Conservation (phyloP, 1,140 invertebrate species). For the Trypoxylus dichotomus region DNA sequence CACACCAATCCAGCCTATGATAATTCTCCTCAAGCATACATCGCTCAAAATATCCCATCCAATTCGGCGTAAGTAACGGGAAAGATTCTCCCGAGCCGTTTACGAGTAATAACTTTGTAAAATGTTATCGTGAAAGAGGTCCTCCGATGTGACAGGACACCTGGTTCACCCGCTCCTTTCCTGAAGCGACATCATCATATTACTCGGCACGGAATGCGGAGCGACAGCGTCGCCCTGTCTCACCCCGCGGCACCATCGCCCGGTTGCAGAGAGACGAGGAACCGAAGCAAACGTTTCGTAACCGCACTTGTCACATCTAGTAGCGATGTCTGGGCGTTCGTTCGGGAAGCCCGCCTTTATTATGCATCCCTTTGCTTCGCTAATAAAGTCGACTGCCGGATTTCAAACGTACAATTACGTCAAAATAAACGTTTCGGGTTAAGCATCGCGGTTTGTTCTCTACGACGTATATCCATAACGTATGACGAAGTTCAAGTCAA, state of each 20-base stretch:
- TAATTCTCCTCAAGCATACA: too few species aligned
- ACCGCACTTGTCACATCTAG: conserved; percentile 25
- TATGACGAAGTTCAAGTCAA: too few species aligned
- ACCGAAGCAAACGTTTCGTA: not conserved
- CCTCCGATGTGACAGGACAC: conserved; percentile 15
- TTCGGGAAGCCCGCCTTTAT: not conserved
- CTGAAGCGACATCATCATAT: not conserved
- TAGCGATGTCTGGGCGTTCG: not conserved
- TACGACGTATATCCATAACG: not conserved
- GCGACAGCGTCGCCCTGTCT: not conserved
- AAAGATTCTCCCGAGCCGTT: not conserved
- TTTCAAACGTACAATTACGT: conserved; percentile 26
- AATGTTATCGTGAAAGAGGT: conserved; percentile 15
- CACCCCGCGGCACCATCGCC: not conserved
- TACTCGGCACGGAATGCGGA: not conserved
- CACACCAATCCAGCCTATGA: too few species aligned
- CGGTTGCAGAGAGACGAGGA: not conserved
- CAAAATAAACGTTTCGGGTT: conserved; percentile 3
- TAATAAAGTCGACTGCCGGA: conserved; percentile 13
- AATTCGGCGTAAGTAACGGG: not conserved
- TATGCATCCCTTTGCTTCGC: conserved; percentile 7
- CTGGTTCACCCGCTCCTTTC: not conserved
- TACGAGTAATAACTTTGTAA: conserved; percentile 14
- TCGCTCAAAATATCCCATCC: too few species aligned
- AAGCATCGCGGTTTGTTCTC: not conserved